phyloP scores from a whole-genome alignment of 2,797 vertebrate species.

The Ciconia nigra region DNA sequence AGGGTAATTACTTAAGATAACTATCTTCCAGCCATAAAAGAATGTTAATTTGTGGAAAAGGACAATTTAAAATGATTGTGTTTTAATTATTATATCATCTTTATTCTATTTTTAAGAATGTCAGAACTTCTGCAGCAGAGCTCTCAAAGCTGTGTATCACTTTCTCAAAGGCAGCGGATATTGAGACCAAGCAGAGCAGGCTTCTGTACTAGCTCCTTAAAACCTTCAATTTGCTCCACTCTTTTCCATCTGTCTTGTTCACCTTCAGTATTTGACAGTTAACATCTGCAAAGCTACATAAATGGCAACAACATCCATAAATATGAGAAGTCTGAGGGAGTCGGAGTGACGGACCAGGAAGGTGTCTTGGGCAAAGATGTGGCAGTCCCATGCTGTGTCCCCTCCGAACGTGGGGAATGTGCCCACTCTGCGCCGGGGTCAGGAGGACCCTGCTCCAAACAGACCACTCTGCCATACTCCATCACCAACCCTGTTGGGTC shows the following conservation, averaged over 20 bases:
- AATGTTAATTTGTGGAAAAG: slow-evolving; percentile 47
- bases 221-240: background rate
- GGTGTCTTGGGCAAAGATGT: accelerated
- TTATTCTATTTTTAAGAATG: slow-evolving; percentile 15
- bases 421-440: background rate
- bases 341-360: background rate
- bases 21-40: slow-evolving; percentile 26
- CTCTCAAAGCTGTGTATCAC: background rate
- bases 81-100: slow-evolving; percentile 37
- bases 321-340: background rate
- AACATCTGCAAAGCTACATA: background rate
- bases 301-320: background rate
- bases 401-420: background rate
- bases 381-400: accelerated
- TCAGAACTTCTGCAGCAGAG: background rate
- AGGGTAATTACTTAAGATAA: slow-evolving; percentile 52
- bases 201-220: background rate
- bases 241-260: background rate
- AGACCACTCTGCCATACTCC: background rate
- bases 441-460: background rate
- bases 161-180: background rate
- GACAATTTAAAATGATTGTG: slow-evolving; percentile 14
- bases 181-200: background rate
- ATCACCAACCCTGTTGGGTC: background rate
- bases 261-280: background rate